These are phyloP conservation scores for Lepidocyrtinus sp. DNA, from an alignment of 2,888 invertebrate genomes.

Conservation along the genomic window DNA sequence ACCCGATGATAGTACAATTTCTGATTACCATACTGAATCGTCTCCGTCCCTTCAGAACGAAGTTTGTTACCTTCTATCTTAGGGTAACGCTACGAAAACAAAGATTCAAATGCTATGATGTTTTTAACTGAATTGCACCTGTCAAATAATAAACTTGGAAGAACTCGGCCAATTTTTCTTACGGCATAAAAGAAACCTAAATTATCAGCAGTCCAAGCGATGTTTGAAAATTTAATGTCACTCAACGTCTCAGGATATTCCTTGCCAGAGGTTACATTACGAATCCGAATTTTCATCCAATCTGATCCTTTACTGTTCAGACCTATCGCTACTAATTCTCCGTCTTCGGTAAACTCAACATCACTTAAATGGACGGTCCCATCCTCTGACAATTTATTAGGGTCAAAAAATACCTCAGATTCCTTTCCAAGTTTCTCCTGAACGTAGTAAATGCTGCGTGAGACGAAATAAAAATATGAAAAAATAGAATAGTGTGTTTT, in stretches of 20 bases:
- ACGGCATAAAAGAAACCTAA: slow-evolving; percentile 89
- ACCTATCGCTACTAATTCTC: slow-evolving; percentile 91
- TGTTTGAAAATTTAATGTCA: slow-evolving; percentile 91
- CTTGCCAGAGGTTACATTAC: slow-evolving; percentile 82
- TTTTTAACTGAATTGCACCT: too few species aligned
- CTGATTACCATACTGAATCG: slow-evolving; percentile 80
- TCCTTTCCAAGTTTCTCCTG: slow-evolving; percentile 85
- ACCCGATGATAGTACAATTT: slow-evolving; percentile 93
- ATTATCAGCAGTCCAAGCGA: slow-evolving; percentile 96
- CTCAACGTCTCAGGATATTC: slow-evolving; percentile 90
- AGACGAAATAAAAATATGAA: slow-evolving; percentile 11
- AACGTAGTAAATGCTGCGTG: slow-evolving; percentile 89
- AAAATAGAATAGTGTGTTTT: neutral
- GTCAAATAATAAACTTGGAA: neutral
- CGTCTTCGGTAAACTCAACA: slow-evolving; percentile 90
- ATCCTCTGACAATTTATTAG: slow-evolving; percentile 82
- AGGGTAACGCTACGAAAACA: slow-evolving; percentile 80
- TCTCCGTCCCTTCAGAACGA: slow-evolving; percentile 93
- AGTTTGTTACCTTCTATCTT: slow-evolving; percentile 78
- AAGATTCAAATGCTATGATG: neutral
- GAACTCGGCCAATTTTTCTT: slow-evolving; percentile 21
- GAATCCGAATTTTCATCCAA: slow-evolving; percentile 92
- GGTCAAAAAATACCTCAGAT: slow-evolving; percentile 90
- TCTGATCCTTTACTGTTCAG: slow-evolving; percentile 95
- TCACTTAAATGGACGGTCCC: slow-evolving; percentile 87